Evolutionary conservation across 2,888 invertebrate genomes (phyloP).

Genomic region (Eumacrocentrus americanus): DNA sequence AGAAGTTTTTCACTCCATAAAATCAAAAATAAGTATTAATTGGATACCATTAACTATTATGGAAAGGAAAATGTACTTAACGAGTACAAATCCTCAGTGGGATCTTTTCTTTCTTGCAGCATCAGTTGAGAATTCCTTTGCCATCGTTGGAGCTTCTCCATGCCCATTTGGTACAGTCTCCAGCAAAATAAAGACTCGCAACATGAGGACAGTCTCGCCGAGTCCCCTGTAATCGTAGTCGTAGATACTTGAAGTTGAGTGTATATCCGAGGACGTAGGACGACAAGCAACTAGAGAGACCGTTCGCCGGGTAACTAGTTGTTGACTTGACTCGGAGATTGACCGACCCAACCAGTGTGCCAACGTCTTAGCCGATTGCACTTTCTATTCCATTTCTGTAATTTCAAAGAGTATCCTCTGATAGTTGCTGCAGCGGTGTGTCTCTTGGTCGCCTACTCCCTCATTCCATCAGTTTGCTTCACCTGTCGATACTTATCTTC

Average conservation of each 20-base stretch:
- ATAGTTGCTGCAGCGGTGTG: constrained; percentile 8
- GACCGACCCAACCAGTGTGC: constrained; percentile 39
- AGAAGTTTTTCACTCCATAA: too few relatives aligned
- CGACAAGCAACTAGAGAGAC: constrained; percentile 34
- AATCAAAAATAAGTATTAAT: not conserved
- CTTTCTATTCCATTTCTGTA: constrained; percentile 50
- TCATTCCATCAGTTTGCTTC: constrained; percentile 19
- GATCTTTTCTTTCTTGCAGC: not conserved
- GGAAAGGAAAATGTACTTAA: not conserved
- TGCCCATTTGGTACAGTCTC: constrained; percentile 20
- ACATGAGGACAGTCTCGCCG: constrained; percentile 17
- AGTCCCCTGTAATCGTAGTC: not conserved
- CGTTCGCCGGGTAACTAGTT: constrained; percentile 46
- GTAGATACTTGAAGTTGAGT: constrained; percentile 7
- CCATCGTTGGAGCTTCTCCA: constrained; percentile 5
- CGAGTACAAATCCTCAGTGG: not conserved
- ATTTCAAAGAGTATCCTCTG: constrained; percentile 43
- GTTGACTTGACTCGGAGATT: constrained; percentile 46
- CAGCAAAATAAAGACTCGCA: constrained; percentile 20
- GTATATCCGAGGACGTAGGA: constrained; percentile 30
- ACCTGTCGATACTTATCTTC: constrained; percentile 18
- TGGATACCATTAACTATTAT: not conserved
- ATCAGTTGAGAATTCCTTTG: constrained; percentile 36
- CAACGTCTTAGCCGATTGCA: constrained; percentile 42
- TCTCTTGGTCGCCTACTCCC: constrained; percentile 13